Base-by-base conservation (phyloP, 1,140 invertebrate genomes). In the Meloidogyne exigua region DNA sequence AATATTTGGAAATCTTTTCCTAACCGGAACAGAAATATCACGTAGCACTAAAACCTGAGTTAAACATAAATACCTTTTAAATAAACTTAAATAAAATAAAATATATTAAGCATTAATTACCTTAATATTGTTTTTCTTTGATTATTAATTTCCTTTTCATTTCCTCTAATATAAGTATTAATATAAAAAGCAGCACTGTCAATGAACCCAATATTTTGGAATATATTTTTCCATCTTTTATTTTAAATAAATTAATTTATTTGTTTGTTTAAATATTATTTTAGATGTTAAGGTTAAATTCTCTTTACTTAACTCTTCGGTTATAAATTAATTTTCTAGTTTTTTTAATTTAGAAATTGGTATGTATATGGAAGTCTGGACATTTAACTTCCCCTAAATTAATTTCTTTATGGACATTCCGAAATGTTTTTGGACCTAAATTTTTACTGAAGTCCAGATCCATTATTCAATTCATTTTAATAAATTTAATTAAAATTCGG, bases 1-100 rank as follows among this genome's bases (percentile, higher is more conserved):
- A 23, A 94, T 88, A 0, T 92, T 94, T 0, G 75, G 75, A 15
- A 76, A 96, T 18, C 94, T 91, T 84, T 95, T 95, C 87, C 95
- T 95, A 0, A 95, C 94, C 12, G 92, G 90, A 0, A 94, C 92
- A 69, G 93, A 94, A 71, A 95, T 92, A 88, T 93, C 92, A 0
- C 92, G 91, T 49, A 92, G 87, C 10, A 92, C 91, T 36, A 92
- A 89, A 76, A 92, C 91, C 32, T 92, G 87, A 18, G 91, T 90
- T 18, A 92, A 88, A 82, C 92, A 92, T 69, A 92, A 87, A 83
- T 92, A 92, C 36, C 72, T 73, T 73, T 64, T 1, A 70, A 72
- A 72, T 18, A 15, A 65, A 25, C 28, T n/a, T 10, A 12, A 65
- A 42, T 1, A 2, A 28, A 28, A 39, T 39, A 65, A 39, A 67